These are phyloP conservation scores for Crepidodera aurea DNA, from an alignment of 2,888 invertebrate genomes.

Conservation along the genomic window DNA sequence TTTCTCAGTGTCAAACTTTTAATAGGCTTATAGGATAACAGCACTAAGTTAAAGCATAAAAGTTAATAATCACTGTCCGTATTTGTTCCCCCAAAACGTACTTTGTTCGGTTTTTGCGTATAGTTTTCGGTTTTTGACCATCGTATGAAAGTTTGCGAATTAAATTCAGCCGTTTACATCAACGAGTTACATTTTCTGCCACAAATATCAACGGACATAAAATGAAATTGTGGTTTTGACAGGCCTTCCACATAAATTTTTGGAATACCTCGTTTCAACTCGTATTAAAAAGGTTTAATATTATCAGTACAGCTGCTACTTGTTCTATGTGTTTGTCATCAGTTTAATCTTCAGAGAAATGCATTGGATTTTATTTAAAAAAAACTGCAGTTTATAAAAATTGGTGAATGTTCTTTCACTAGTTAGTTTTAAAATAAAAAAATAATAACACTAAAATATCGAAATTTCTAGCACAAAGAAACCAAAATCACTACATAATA, in stretches of 20 bases:
- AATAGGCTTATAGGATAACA: background rate
- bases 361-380: too few species aligned
- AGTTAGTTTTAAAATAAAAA: too few species aligned
- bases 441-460: too few species aligned
- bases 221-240: slow-evolving; percentile 23
- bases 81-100: too few species aligned
- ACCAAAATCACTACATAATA: too few species aligned
- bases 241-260: slow-evolving; percentile 15
- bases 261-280: slow-evolving; percentile 10
- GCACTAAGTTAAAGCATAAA: background rate
- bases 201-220: slow-evolving; percentile 10
- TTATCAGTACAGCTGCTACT: background rate
- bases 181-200: background rate
- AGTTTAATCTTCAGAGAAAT: too few species aligned
- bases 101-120: background rate
- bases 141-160: slow-evolving; percentile 2
- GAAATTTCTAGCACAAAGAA: too few species aligned
- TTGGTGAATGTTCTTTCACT: too few species aligned
- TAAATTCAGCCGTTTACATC: background rate
- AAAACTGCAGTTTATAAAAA: too few species aligned
- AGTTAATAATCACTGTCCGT: background rate
- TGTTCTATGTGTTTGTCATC: too few species aligned
- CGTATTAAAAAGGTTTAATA: slow-evolving; percentile 9
- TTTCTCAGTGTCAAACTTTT: background rate
- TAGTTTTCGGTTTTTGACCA: slow-evolving; percentile 1